Evolutionary conservation across 2,797 vertebrate genomes (phyloP), one percentile per base, ranked within the genome.

Genomic region (Acridotheres tristis): DNA sequence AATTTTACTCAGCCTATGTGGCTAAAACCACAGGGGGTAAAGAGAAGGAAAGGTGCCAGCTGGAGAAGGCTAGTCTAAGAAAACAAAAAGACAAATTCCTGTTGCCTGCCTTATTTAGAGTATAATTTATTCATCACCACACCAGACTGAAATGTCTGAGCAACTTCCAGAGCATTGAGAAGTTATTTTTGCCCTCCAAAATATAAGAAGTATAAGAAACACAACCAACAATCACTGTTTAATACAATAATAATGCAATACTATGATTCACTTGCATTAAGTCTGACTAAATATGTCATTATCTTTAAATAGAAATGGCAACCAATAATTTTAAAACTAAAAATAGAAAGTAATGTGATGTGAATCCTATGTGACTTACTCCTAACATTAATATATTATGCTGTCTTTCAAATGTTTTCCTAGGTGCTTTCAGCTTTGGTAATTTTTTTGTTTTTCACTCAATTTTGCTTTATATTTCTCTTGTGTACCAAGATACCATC

Each of bases 251-350:
- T 45, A 88, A 73, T 61, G 77, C 55, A 90, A 91, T 61, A 68
- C 88, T 51, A 40, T 76, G 79, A 96, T 80, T 96, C 92, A 85
- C 43, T 80, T 82, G 57, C 65, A 94, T 74, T 51, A 76, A 90
- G 65, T 68, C 80, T 71, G 76, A 91, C 73, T 88, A 78, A 93
- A 67, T 72, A 67, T 57, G 61, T 43, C 63, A 75, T 68, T 81
- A 85, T 34, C 62, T 65, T 96, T 82, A 95, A 93, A 88, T 11
- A 94, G 73, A 75, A 93, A 91, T 78, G 20, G 51, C 66, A 94
- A 48, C 69, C 81, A 95, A 84, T 45, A 86, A 85, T 88, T 96
- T 92, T 23, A 63, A 73, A 89, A 47, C 75, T 77, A 93, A 93
- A 95, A 89, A 73, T 82, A 94, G 75, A 79, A 89, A 87, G 27